Base-by-base conservation (phyloP, 2,888 invertebrate genomes). In the Rhingia rostrata region DNA sequence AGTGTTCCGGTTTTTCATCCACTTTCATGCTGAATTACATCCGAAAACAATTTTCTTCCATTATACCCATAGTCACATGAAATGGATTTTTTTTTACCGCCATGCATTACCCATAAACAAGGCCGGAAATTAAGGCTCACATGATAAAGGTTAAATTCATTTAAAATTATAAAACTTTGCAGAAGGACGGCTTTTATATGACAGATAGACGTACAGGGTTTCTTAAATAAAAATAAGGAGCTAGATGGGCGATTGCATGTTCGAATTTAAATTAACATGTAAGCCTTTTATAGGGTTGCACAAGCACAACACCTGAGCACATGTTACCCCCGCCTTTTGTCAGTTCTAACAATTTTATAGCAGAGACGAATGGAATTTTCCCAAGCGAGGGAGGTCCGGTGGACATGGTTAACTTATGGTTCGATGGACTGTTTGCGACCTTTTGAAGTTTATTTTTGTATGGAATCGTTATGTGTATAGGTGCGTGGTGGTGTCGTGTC, bases 281-380 rank as follows among this genome's bases (percentile, higher is more conserved):
- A 67, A 67, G 74, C 74, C 49, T 61, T 43, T 49, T 58, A 41
- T 61, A 74, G 60, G 61, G 74, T 74, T 75, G 54, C 80, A 81
- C 67, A 81, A 75, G 54, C 80, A 81, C 67, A 81, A 75, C 80
- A 81, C 80, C 74, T 69, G 74, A 37, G 67, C 56, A 56, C 67
- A 69, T 74, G 74, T 61, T 75, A 47, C 80, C 49, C 10, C 35
- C 60, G 7, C 72, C 78, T 37, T 37, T 56, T 77, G 56, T 32
- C 9, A 2, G n/a, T 41, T 30, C 37, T 33, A 39, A 35, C 58
- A 30, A 14, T 54, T 33, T n/a, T 12, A 9, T 22, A 22, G 22
- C 22, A 10, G 35, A 6, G 33, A 39, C 10, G 45, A 14, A 45
- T n/a, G 33, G 12, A 14, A 41, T 6, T 49, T 39, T 3, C 2